phyloP scores from a whole-genome alignment of 53 echinoderm and acorn worm genomes.

The Paracentrotus lividus region DNA sequence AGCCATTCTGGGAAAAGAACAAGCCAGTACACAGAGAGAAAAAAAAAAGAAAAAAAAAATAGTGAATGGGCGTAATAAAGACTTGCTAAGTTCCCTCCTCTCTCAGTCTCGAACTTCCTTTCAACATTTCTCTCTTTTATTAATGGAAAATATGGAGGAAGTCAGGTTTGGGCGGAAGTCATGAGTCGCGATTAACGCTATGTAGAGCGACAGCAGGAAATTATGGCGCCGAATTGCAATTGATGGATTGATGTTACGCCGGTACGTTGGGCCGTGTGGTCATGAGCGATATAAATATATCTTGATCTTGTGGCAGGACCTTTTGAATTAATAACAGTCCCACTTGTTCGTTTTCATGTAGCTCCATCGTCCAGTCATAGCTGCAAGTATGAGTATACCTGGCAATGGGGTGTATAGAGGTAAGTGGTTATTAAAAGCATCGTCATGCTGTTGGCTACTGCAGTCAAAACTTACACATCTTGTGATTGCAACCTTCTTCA shows the following conservation, averaged over 20 bases:
- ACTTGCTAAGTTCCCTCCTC: neutral
- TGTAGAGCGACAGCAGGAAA: conserved; percentile 23
- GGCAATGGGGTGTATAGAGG: neutral
- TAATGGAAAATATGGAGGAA: conserved; percentile 48
- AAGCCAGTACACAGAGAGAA: too few species aligned
- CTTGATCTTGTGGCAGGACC: conserved; percentile 27
- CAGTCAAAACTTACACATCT: neutral
- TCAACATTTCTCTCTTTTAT: neutral
- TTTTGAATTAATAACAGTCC: conserved; percentile 14
- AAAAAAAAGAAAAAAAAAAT: too few species aligned
- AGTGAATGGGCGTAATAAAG: too few species aligned
- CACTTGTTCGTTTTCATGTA: neutral
- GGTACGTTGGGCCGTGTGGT: neutral
- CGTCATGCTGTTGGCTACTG: neutral
- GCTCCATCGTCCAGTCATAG: neutral
- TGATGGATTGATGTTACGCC: neutral
- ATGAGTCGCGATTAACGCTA: conserved; percentile 47
- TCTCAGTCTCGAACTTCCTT: neutral
- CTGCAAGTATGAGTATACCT: neutral
- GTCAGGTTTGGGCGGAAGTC: conserved; percentile 11
- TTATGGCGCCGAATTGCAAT: conserved; percentile 50
- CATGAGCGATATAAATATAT: conserved; percentile 14
- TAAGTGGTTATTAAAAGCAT: neutral
- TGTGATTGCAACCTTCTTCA: neutral
- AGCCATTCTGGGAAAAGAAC: too few species aligned